These are phyloP conservation scores for Tichodroma muraria DNA, from an alignment of 2,113 vertebrate genomes.

Conservation along the genomic window DNA sequence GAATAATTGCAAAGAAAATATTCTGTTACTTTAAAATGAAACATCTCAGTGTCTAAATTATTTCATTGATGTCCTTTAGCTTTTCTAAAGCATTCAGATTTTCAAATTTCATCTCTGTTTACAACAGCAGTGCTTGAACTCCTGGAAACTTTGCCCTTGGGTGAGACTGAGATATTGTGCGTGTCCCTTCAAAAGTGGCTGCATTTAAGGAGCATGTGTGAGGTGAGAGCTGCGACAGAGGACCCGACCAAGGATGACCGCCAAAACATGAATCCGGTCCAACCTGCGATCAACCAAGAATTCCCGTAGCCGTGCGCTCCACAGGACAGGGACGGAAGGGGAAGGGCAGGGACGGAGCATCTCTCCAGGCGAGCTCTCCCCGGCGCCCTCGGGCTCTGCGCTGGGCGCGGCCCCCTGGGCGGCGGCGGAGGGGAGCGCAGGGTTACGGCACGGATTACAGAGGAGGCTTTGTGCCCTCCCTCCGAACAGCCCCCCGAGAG, in stretches of 20 bases:
- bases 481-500: too few relatives aligned
- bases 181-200: background rate
- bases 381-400: too few relatives aligned
- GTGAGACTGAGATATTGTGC: background rate
- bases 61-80: background rate
- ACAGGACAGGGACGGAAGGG: background rate
- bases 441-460: too few relatives aligned
- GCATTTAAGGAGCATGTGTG: background rate
- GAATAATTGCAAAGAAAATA: slow-evolving; percentile 32
- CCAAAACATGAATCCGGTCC: background rate
- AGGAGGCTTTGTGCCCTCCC: too few relatives aligned
- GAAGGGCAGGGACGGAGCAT: background rate
- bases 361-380: background rate
- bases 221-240: background rate
- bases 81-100: background rate
- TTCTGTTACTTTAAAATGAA: slow-evolving; percentile 6
- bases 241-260: background rate
- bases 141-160: slow-evolving; percentile 6
- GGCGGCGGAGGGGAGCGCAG: too few relatives aligned
- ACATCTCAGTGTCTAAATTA: slow-evolving; percentile 7
- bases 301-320: background rate
- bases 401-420: too few relatives aligned
- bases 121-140: background rate
- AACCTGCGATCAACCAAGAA: background rate
- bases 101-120: slow-evolving; percentile 23